A percentile compares a stretch with the other conserved stretches of the same genome.
Evolutionary conservation across 2,113 vertebrate genomes (phyloP).

Genomic region (Myxocyprinus asiaticus): DNA sequence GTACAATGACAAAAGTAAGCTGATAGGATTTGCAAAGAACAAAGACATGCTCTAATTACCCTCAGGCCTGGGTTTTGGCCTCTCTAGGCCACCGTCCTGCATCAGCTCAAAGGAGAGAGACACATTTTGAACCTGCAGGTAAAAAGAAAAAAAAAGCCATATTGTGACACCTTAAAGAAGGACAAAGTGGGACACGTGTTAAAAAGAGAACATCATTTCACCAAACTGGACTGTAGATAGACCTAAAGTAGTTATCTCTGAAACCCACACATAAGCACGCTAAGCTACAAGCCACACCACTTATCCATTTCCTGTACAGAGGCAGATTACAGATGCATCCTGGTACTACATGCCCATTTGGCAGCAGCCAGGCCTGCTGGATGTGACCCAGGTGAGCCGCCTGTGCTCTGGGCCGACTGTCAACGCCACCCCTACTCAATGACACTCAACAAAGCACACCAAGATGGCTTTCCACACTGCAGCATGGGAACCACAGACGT

Average conservation of each 20-base stretch:
- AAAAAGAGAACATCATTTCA: neutral
- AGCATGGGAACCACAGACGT: conserved; percentile 70
- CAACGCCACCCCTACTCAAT: conserved; percentile 6
- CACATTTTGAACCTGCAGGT: conserved; percentile 88
- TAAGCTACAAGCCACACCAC: conserved; percentile 64
- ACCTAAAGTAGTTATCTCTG: conserved; percentile 25
- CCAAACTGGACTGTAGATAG: neutral
- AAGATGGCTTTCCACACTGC: conserved; percentile 12
- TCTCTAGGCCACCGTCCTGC: conserved; percentile 95
- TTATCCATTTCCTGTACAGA: conserved; percentile 89
- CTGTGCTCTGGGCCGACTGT: conserved; percentile 64
- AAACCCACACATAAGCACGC: conserved; percentile 27
- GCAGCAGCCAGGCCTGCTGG: conserved; percentile 65
- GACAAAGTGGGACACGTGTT: neutral
- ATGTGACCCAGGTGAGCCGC: conserved; percentile 68
- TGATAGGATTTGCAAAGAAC: neutral
- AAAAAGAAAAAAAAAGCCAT: conserved; percentile 23
- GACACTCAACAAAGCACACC: conserved; percentile 16
- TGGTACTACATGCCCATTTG: conserved; percentile 66
- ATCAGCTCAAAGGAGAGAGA: conserved; percentile 96
- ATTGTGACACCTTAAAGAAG: neutral
- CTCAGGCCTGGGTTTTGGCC: conserved; percentile 93
- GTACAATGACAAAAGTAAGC: neutral
- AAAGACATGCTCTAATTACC: conserved; percentile 70
- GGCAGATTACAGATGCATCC: conserved; percentile 78